Evolutionary conservation across 2,113 vertebrate genomes (phyloP).

Genomic region (Leptodactylus fuscus): DNA sequence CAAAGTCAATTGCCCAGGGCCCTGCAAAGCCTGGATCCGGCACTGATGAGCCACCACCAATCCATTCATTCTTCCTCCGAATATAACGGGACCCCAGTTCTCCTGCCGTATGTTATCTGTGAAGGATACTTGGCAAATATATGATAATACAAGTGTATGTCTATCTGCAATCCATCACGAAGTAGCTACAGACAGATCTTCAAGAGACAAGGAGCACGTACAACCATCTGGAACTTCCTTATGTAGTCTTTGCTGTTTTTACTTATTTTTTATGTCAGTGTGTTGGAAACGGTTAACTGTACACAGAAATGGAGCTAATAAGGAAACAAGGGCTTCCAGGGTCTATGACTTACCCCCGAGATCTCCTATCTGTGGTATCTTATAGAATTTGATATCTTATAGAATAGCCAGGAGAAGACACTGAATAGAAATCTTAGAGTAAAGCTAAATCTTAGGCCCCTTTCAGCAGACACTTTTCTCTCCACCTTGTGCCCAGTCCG

Average conservation of each 20-base stretch:
- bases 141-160: background rate
- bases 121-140: background rate
- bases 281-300: background rate
- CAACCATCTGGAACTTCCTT: background rate
- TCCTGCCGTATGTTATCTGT: background rate
- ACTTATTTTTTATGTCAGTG: background rate
- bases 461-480: too few species aligned
- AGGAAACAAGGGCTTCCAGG: background rate
- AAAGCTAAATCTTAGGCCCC: too few species aligned
- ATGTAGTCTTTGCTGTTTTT: background rate
- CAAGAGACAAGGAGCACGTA: background rate
- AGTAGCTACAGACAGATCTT: background rate
- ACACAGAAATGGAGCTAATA: background rate
- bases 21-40: too few species aligned
- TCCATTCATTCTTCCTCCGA: too few species aligned
- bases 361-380: background rate
- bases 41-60: too few species aligned
- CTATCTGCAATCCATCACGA: background rate
- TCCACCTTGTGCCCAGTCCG: too few species aligned
- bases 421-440: background rate
- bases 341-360: background rate
- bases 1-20: too few species aligned
- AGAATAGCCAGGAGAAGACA: too few species aligned
- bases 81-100: too few species aligned
- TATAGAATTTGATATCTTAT: too few species aligned